Conservation (phyloP, 1,140 invertebrate genomes). For the Camponotus pennsylvanicus region DNA sequence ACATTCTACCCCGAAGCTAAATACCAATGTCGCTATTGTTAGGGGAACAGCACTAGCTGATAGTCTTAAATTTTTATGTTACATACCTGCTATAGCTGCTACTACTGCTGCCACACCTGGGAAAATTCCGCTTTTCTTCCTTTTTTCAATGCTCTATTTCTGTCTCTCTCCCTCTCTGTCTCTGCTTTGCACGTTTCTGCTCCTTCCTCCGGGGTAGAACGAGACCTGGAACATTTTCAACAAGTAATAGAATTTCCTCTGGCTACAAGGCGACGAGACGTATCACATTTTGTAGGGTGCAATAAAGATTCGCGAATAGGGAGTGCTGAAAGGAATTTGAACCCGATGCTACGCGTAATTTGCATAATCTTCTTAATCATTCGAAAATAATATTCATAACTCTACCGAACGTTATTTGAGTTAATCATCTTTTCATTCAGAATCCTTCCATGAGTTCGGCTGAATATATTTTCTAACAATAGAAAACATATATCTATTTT, state of each 20-base stretch:
- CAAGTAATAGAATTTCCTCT: conserved; percentile 74
- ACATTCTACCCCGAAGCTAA: conserved; percentile 69
- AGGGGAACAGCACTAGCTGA: conserved; percentile 69
- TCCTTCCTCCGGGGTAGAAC: neutral
- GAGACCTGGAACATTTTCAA: conserved; percentile 63
- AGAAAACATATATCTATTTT: neutral
- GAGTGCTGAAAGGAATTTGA: conserved; percentile 35
- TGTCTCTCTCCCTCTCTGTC: neutral
- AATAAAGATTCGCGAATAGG: conserved; percentile 55
- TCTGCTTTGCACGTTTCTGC: conserved; percentile 1
- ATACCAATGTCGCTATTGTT: conserved; percentile 78
- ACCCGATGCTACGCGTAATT: conserved; percentile 28
- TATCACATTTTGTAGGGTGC: conserved; percentile 47
- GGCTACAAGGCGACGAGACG: conserved; percentile 64
- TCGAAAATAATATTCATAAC: neutral
- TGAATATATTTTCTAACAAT: neutral
- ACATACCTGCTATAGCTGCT: conserved; percentile 66
- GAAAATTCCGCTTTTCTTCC: neutral
- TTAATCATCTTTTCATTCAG: neutral
- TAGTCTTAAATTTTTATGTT: conserved; percentile 79
- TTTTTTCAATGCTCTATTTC: neutral
- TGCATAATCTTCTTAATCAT: conserved; percentile 52
- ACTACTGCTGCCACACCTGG: conserved; percentile 5
- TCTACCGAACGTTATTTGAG: neutral
- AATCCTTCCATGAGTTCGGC: neutral